A percentile compares a stretch with the other conserved stretches of the same genome.
Conservation (phyloP, 2,113 vertebrate species). For the Myrmecophaga tridactyla region DNA sequence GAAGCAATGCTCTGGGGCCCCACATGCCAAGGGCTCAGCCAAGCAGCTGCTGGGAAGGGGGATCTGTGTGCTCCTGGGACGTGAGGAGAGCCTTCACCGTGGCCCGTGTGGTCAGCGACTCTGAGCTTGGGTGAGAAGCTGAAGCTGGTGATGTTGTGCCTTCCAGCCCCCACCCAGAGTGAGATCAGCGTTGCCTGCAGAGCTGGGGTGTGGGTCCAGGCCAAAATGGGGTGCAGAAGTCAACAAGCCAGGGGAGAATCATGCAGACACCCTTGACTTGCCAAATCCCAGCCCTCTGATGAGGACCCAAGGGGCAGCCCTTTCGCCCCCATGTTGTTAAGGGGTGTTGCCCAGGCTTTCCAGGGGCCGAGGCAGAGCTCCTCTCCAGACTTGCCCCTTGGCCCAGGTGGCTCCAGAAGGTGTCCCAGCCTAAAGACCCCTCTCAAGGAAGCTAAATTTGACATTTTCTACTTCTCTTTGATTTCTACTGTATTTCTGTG, state of each 20-base stretch:
- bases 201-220: not conserved
- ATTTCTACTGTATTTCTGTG: constrained; percentile 35
- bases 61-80: not conserved
- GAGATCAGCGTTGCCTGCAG: not conserved
- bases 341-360: not conserved
- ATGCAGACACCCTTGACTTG: not conserved
- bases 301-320: not conserved
- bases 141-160: not conserved
- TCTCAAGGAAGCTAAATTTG: not conserved
- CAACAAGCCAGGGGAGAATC: not conserved
- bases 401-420: not conserved
- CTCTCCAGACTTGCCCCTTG: not conserved
- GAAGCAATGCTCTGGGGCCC: not conserved
- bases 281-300: not conserved
- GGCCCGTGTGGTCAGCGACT: not conserved
- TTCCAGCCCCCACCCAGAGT: not conserved
- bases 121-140: not conserved
- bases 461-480: not conserved
- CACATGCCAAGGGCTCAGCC: rapidly evolving
- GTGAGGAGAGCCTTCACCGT: not conserved
- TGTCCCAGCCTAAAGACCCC: not conserved
- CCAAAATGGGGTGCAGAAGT: not conserved
- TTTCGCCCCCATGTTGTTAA: not conserved
- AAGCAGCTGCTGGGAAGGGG: not conserved
- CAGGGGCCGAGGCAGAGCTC: not conserved